Percentiles rank a stretch among this genome's conserved stretches.
These are phyloP conservation scores for Hydrotaea cyrtoneurina DNA, from an alignment of 2,888 invertebrate genomes.

Conservation along the genomic window DNA sequence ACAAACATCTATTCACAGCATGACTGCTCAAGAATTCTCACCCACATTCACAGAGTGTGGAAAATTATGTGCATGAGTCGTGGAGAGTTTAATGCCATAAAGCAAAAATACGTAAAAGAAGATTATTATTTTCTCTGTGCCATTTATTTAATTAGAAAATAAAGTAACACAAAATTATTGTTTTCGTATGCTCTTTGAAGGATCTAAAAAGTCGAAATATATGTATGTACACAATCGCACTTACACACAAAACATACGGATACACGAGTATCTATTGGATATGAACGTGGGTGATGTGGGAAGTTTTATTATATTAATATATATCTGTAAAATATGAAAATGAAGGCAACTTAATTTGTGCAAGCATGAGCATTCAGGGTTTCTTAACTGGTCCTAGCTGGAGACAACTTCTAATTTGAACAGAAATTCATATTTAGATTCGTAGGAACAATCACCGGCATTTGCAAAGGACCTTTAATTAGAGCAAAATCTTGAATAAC, in stretches of 20 bases:
- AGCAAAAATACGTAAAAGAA: constrained; percentile 2
- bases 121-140: constrained; percentile 18
- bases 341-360: no score
- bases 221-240: background rate
- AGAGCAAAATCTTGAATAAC: no score
- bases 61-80: background rate
- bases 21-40: background rate
- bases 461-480: no score
- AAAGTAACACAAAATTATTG: background rate
- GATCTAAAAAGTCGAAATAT: background rate
- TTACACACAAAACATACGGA: background rate
- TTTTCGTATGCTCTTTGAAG: background rate
- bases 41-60: background rate
- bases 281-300: background rate
- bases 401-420: no score
- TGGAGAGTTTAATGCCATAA: background rate
- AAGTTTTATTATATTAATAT: no score
- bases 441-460: no score
- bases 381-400: no score
- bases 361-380: no score
- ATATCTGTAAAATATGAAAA: no score
- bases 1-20: background rate
- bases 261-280: no score
- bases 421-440: no score
- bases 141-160: constrained; percentile 30